A percentile compares a stretch with the other conserved stretches of the same genome.
Conservation (phyloP, 1,140 invertebrate genomes). For the Halesus radiatus region DNA sequence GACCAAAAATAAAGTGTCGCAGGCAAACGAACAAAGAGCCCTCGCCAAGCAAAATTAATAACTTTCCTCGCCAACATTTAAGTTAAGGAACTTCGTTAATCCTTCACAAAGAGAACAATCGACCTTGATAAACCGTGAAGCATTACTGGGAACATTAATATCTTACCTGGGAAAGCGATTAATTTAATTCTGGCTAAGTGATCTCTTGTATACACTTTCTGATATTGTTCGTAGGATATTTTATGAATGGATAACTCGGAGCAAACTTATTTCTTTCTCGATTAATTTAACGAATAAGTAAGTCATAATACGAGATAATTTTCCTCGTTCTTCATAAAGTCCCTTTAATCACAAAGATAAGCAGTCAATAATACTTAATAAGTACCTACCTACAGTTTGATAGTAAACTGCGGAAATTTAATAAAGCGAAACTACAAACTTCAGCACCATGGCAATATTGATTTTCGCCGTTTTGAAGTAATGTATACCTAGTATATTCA, state of each 20-base stretch:
- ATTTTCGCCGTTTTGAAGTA: too few relatives aligned
- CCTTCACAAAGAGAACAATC: conserved; percentile 44
- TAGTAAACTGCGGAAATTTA: too few relatives aligned
- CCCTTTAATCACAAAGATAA: too few relatives aligned
- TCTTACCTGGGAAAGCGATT: background rate
- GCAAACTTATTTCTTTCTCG: too few relatives aligned
- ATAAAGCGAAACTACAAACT: too few relatives aligned
- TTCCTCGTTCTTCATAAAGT: too few relatives aligned
- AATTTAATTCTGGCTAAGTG: background rate
- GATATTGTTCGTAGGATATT: background rate
- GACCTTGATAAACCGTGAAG: conserved; percentile 44
- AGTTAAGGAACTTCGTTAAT: conserved; percentile 41
- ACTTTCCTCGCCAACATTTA: conserved; percentile 35
- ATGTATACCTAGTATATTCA: too few relatives aligned
- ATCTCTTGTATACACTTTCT: background rate
- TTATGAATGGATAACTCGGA: background rate
- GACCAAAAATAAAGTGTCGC: conserved; percentile 42
- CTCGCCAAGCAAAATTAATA: conserved; percentile 43
- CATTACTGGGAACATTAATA: conserved; percentile 3
- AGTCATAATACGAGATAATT: too few relatives aligned
- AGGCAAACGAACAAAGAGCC: conserved; percentile 34
- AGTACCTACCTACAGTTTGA: too few relatives aligned
- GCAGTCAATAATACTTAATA: too few relatives aligned
- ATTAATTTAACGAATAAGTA: too few relatives aligned
- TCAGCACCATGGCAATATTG: too few relatives aligned